A percentile compares a stretch with the other conserved stretches of the same genome.
phyloP scores from a whole-genome alignment of 2,797 vertebrate species.

The Sebastes reedi region DNA sequence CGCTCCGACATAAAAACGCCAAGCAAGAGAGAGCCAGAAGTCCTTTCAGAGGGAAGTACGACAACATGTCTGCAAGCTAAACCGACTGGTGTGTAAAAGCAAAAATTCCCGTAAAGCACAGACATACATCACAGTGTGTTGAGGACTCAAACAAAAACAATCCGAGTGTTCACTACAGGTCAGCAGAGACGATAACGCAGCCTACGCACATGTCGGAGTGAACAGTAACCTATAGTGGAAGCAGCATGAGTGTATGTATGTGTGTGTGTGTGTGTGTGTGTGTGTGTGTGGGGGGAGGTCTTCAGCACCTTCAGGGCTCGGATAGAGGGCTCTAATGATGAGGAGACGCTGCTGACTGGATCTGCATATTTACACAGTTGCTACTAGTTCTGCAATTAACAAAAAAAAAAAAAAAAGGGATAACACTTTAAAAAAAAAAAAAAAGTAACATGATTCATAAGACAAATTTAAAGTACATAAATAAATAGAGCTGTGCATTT shows the following conservation, averaged over 20 bases:
- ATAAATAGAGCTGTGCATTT: conserved; percentile 81
- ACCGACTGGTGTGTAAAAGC: conserved; percentile 21
- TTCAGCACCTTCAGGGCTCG: conserved; percentile 52
- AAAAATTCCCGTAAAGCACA: conserved; percentile 34
- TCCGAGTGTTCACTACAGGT: conserved; percentile 46
- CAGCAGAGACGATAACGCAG: conserved; percentile 46
- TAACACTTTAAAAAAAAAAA: conserved; percentile 41
- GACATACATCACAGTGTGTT: conserved; percentile 69
- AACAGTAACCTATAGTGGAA: conserved; percentile 20
- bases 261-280: not conserved
- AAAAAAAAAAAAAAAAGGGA: conserved; percentile 16
- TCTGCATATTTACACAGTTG: conserved; percentile 83
- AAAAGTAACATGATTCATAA: conserved; percentile 56
- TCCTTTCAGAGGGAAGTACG: conserved; percentile 33
- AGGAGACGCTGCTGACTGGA: conserved; percentile 60
- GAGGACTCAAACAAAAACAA: conserved; percentile 38
- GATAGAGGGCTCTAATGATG: conserved; percentile 16
- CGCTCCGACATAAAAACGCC: conserved; percentile 25
- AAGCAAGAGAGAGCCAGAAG: conserved; percentile 41
- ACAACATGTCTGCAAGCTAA: conserved; percentile 21
- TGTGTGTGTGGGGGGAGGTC: not conserved
- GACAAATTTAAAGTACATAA: conserved; percentile 71
- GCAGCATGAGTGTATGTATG: conserved; percentile 17
- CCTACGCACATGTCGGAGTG: conserved; percentile 10
- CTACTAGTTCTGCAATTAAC: conserved; percentile 77